Evolutionary conservation across 2,888 invertebrate species (phyloP).

Genomic region (Meghimatium bilineatum): DNA sequence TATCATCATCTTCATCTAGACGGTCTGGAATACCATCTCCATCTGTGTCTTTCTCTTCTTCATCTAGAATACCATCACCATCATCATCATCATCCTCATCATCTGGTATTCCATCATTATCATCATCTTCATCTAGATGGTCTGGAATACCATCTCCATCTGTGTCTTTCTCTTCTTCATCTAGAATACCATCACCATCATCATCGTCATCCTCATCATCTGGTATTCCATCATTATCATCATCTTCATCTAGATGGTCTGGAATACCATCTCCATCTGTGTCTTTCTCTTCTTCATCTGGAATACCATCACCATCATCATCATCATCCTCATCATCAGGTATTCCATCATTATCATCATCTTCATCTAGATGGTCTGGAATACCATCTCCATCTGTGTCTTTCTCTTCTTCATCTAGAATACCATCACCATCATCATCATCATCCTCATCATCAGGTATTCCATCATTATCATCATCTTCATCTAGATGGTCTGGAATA

Average conservation of each 20-base stretch:
- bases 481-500: constrained; percentile 67
- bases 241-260: constrained; percentile 59
- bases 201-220: constrained; percentile 65
- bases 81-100: constrained; percentile 64
- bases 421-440: constrained; percentile 62
- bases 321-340: constrained; percentile 61
- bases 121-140: constrained; percentile 56
- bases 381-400: constrained; percentile 66
- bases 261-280: constrained; percentile 71
- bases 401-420: constrained; percentile 58
- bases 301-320: constrained; percentile 66
- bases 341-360: constrained; percentile 69
- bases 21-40: constrained; percentile 54
- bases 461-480: constrained; percentile 67
- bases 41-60: constrained; percentile 53
- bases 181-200: constrained; percentile 70
- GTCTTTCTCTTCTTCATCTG: constrained; percentile 60
- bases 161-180: constrained; percentile 55
- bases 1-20: constrained; percentile 63
- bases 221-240: constrained; percentile 68
- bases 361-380: constrained; percentile 60
- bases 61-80: constrained; percentile 59
- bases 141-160: constrained; percentile 68
- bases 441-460: constrained; percentile 62
- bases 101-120: constrained; percentile 63